These are phyloP conservation scores for Paedocypris micromegethes DNA, from an alignment of 2,797 vertebrate genomes.

Conservation along the genomic window DNA sequence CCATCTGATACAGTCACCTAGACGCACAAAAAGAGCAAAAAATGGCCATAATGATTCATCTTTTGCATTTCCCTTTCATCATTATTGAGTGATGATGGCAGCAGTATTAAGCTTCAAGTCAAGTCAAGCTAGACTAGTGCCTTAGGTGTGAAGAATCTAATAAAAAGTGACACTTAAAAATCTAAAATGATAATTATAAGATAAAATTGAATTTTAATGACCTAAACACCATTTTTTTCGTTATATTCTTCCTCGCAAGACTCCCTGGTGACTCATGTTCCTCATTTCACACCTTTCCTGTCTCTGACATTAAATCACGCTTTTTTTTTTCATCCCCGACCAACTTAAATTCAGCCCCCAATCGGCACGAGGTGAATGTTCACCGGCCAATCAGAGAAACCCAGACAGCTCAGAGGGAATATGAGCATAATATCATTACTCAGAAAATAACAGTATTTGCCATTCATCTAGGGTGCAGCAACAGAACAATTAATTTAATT, in stretches of 20 bases:
- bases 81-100: background rate
- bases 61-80: background rate
- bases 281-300: constrained; percentile 54
- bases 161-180: too few relatives aligned
- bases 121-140: too few relatives aligned
- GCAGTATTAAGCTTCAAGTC: too few relatives aligned
- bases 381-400: constrained; percentile 4
- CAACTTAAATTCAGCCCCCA: constrained; percentile 14
- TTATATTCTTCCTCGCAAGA: too few relatives aligned
- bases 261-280: constrained; percentile 27
- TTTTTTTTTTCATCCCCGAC: constrained; percentile 41
- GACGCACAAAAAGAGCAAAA: constrained; percentile 1
- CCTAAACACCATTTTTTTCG: too few relatives aligned
- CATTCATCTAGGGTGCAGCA: constrained; percentile 27
- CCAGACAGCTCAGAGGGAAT: constrained; percentile 7
- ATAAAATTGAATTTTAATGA: too few relatives aligned
- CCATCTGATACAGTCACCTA: constrained; percentile 89
- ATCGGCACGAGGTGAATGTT: background rate
- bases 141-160: too few relatives aligned
- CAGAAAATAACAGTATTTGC: constrained; percentile 40
- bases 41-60: background rate
- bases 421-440: constrained; percentile 30
- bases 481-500: constrained; percentile 39
- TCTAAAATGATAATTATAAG: too few relatives aligned
- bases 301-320: constrained; percentile 62